These are phyloP conservation scores for Dioctria rufipes DNA, from an alignment of 2,888 invertebrate species.

Conservation along the genomic window DNA sequence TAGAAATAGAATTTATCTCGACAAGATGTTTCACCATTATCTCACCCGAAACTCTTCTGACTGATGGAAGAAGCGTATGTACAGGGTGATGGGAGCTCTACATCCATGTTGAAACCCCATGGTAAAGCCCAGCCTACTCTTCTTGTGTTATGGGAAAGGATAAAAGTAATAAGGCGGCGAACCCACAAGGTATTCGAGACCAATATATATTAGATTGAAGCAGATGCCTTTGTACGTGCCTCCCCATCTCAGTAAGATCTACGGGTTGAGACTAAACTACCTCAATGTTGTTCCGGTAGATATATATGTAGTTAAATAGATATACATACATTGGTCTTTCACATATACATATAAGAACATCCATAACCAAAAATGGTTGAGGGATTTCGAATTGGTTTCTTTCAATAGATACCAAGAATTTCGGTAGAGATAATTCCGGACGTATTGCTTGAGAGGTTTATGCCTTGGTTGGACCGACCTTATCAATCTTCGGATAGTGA, in stretches of 20 bases:
- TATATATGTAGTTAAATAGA: background rate
- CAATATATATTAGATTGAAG: slow-evolving; percentile 58
- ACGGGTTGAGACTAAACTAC: background rate
- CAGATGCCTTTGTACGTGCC: slow-evolving; percentile 54
- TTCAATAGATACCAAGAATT: slow-evolving; percentile 41
- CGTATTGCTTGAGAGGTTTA: slow-evolving; percentile 11
- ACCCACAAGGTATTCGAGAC: slow-evolving; percentile 56
- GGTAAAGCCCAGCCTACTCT: background rate
- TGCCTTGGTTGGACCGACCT: slow-evolving; percentile 12
- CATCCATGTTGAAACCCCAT: slow-evolving; percentile 1
- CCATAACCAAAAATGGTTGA: slow-evolving; percentile 44
- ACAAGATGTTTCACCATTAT: slow-evolving; percentile 51
- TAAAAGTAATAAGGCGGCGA: slow-evolving; percentile 56
- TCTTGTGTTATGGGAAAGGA: slow-evolving; percentile 46
- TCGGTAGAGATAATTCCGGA: slow-evolving; percentile 39
- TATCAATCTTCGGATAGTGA: slow-evolving; percentile 38
- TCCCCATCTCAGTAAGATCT: background rate
- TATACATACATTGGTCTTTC: background rate
- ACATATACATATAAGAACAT: background rate
- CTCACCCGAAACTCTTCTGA: slow-evolving; percentile 25
- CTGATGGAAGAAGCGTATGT: background rate
- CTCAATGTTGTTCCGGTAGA: too few species aligned
- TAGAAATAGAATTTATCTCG: slow-evolving; percentile 54
- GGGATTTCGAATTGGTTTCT: slow-evolving; percentile 43
- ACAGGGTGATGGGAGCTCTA: slow-evolving; percentile 13